Base-by-base conservation (phyloP, 1,140 invertebrate species). In the Kradibia gibbosae region DNA sequence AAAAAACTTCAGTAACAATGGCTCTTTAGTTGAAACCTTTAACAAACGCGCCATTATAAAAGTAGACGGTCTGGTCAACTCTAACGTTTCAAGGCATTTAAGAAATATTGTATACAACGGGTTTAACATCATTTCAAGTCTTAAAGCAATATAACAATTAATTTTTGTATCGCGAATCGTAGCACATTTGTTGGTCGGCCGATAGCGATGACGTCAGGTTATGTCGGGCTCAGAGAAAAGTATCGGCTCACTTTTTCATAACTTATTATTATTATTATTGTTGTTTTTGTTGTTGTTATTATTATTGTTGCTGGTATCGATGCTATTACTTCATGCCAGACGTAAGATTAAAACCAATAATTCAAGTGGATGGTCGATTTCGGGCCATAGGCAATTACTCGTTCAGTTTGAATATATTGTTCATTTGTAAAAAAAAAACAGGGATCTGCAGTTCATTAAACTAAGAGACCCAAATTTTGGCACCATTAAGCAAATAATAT, bases 141-240 rank as follows among this genome's bases (percentile, higher is more conserved):
- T 15, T 31, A 45, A 13, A 5, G 45, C n/a, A 17, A 25, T 71
- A 71, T 45, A 50, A 73, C 80, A 84, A 85, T 82, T 81, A 83
- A 83, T 82, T 82, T 82, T 73, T 83, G 72, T 31, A 74, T 80
- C 78, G 80, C 72, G 76, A 82, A 82, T 76, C 45, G 53, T 75
- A 79, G 45, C 67, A 25, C 70, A 80, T 84, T 83, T 67, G 78
- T 34, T 65, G 53, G 81, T 48, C 50, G 48, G 1, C 22, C 20
- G 74, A 70, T 28, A 11, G 34, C 72, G 74, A 72, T 83, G 82
- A 83, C 79, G 83, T 85, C 82, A 83, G 42, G 15, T 25, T 48
- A 17, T 7, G 62, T 39, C 62, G 34, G 17, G 2, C 20, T 7
- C 20, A 10, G 62, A 67, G n/a, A 15, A 39, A 67, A 67, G n/a